Base-by-base conservation (phyloP, 2,797 vertebrate species). In the Austrolebias charrua region DNA sequence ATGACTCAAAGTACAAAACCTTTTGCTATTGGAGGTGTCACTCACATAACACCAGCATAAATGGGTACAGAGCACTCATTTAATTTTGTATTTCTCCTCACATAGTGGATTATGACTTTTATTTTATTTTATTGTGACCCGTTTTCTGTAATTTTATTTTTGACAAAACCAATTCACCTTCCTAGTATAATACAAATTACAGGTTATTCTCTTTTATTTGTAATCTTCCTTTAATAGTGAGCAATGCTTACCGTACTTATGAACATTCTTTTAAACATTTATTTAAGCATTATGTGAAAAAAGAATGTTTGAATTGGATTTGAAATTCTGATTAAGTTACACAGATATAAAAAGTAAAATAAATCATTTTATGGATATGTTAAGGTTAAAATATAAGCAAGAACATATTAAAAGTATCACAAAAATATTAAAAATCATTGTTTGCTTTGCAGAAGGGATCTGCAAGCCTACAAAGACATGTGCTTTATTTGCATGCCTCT, bases 391-490 rank as follows among this genome's bases (percentile, higher is more conserved):
- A 49, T 44, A 40, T 24, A 29, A 63, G 44, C 6, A 58, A 20
- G 20, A 73, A 55, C 35, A 40, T 11, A 58, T 11, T 28, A 19
- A 45, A 63, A 35, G 29, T 51, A 49, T 44, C 20, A 46, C 7
- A 13, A 31, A 15, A 49, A 53, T 44, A 6, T 19, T 71, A 78
- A 53, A 49, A 9, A 38, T 38, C 60, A 55, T 54, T 78, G 58
- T 55, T 69, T 18, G 2, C 40, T 14, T 51, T 59, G 58, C 50
- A 53, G 52, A 57, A 46, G 71, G 66, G 80, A 88, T 83, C 87
- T 89, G 86, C 66, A 18, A 79, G 63, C 71, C 76, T 64, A 79
- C 76, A 82, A 81, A 88, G 80, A 75, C 56, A 14, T 57, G 38
- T 62, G 56, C 58, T 12, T 80, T 31, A 56, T 81, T 79, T 73